Evolutionary conservation across 92 coral and sea anemone genomes (phyloP).

Genomic region (Isaurus tuberculatus): DNA sequence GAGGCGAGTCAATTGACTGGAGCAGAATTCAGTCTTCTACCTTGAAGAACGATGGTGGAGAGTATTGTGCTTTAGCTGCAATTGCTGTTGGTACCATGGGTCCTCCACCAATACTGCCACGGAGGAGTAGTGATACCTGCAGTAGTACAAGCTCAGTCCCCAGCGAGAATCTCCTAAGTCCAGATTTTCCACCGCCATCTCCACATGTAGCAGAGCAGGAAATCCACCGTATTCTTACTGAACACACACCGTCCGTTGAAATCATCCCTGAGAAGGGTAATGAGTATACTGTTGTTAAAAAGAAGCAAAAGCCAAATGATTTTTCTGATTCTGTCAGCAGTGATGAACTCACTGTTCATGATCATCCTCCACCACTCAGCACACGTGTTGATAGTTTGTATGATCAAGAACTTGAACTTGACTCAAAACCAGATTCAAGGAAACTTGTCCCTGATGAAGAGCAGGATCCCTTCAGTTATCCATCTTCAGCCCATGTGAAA

Average conservation of each 20-base stretch:
- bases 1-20: slow-evolving; percentile 61
- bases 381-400: slow-evolving; percentile 74
- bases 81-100: slow-evolving; percentile 61
- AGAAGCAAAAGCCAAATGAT: slow-evolving; percentile 23
- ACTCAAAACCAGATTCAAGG: neutral
- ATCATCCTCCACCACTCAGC: slow-evolving; percentile 26
- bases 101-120: slow-evolving; percentile 54
- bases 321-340: slow-evolving; percentile 25
- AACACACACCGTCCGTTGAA: slow-evolving; percentile 24
- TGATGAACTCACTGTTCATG: slow-evolving; percentile 12
- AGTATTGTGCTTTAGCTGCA: slow-evolving; percentile 75
- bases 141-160: slow-evolving; percentile 61
- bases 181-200: slow-evolving; percentile 92
- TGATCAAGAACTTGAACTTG: slow-evolving; percentile 59
- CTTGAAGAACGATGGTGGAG: slow-evolving; percentile 59
- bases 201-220: slow-evolving; percentile 80
- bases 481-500: slow-evolving; percentile 38
- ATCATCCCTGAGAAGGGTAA: slow-evolving; percentile 49
- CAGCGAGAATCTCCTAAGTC: slow-evolving; percentile 67
- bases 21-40: slow-evolving; percentile 52
- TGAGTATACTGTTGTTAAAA: slow-evolving; percentile 21
- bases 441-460: slow-evolving; percentile 21
- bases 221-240: slow-evolving; percentile 70
- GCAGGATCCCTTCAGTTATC: slow-evolving; percentile 80
- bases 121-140: slow-evolving; percentile 33